These are phyloP conservation scores for Gymnothorax javanicus DNA, from an alignment of 2,797 vertebrate species.

Conservation along the genomic window DNA sequence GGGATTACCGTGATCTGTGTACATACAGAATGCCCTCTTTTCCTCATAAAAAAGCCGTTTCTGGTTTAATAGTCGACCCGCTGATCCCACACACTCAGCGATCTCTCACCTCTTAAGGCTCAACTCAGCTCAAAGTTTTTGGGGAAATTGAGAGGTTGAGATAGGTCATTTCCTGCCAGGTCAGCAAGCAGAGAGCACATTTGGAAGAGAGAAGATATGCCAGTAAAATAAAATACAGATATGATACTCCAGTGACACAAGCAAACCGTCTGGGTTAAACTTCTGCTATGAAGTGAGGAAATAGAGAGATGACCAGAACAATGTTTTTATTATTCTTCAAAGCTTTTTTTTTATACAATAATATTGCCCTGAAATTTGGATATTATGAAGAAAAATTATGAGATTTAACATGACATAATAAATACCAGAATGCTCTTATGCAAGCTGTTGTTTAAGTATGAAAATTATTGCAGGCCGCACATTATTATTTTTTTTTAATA, in stretches of 20 bases:
- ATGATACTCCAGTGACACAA: neutral
- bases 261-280: neutral
- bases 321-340: neutral
- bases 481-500: neutral
- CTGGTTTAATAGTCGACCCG: neutral
- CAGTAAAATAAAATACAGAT: neutral
- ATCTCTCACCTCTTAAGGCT: neutral
- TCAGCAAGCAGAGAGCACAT: neutral
- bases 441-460: neutral
- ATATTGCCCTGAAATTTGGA: neutral
- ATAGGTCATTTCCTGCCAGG: slow-evolving; percentile 39
- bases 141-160: slow-evolving; percentile 42
- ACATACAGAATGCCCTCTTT: slow-evolving; percentile 26
- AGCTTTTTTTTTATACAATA: neutral
- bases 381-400: neutral
- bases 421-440: neutral
- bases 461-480: neutral
- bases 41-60: slow-evolving; percentile 39
- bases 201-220: neutral
- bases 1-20: slow-evolving; percentile 43
- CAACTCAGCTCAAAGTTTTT: slow-evolving; percentile 35
- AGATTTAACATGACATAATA: neutral
- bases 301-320: neutral
- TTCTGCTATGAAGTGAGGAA: neutral
- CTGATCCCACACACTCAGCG: slow-evolving; percentile 17